Base-by-base conservation (phyloP, 2,797 vertebrate genomes). In the Podargus strigoides region DNA sequence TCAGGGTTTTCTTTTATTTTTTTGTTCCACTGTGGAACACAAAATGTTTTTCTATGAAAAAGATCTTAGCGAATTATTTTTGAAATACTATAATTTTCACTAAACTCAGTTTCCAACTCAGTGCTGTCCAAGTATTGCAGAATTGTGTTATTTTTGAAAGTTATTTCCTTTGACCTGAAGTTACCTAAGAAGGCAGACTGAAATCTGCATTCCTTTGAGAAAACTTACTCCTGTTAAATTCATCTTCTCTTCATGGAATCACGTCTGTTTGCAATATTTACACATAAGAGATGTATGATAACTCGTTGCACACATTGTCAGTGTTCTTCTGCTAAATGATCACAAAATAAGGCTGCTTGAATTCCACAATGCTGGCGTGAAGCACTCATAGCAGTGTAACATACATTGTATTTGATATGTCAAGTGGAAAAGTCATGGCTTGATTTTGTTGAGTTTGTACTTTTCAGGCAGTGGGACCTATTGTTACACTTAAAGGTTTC, bases 21-120 rank as follows among this genome's bases (percentile, higher is more conserved):
- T 96, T 95, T 97, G 87, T 98, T 97, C 97, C 97, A 96, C 80
- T 97, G 97, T 50, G 97, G 98, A 97, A 98, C 93, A 97, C 90
- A 83, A 97, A 97, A 98, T 98, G 97, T 98, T 98, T 98, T 98
- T 98, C 97, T 98, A 97, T 96, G 97, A 98, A 98, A 98, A 97
- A 97, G 97, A 98, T 98, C 97, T 97, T 97, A 97, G 96, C 55
- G 91, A 95, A 53, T 98, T 97, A 97, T 98, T 98, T 98, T 96
- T 97, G 89, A 98, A 98, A 97, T 98, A 95, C 98, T 98, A 97
- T 98, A 98, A 98, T 98, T 98, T 98, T 97, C 97, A 97, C 97
- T 96, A 93, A 97, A 98, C 93, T 97, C 96, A 87, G 95, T 97
- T 98, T 98, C 97, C 98, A 98, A 87, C 89, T 95, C 74, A 66